Evolutionary conservation across 1,140 invertebrate species (phyloP), one percentile per base, ranked within the genome.

Genomic region (Hypothenemus hampei): DNA sequence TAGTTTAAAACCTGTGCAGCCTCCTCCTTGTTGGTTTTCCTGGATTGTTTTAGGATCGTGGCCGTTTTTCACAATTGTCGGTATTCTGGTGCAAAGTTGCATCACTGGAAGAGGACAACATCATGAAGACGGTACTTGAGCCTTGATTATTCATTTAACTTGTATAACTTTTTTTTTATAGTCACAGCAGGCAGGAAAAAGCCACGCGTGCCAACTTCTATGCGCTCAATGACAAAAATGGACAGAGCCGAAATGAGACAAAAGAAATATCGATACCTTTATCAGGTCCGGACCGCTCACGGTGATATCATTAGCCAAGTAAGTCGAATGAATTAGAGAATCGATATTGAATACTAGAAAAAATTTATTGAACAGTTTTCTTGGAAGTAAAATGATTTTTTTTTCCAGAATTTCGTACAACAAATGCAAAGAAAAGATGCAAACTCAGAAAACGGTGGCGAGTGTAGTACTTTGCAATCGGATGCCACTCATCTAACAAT

Each of bases 271-370:
- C 77, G 89, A 46, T 91, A 93, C 69, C 73, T 93, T 57, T 93
- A 93, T 75, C 89, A 93, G 76, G 86, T 91, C 51, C 78, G 90
- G 58, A 88, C 89, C 10, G 86, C 87, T 23, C 87, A 91, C 61
- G 90, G 90, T 11, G 90, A 93, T 75, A 86, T 92, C 61, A 90
- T 93, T 50, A 89, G 87, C 61, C 89, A 92, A 81, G 88, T 84
- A 64, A 68, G 58, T 64, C 19, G 18, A 11, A 7, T 20, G 2
- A 19, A 21, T 21, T 21, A 6, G 10, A 20, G 22, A 2, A 43
- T 43, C 10, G 2, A 43, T 16, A 43, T 6, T 37, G 8, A 37
- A 37, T 10, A 16, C 35, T n/a, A n/a, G n/a, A n/a, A 7, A 29
- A 7, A 29, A 29, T 7, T n/a, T 29, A 29, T 6, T 29, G 26